These are phyloP conservation scores for Siphlonurus alternatus DNA, from an alignment of 2,888 invertebrate genomes.

Conservation along the genomic window DNA sequence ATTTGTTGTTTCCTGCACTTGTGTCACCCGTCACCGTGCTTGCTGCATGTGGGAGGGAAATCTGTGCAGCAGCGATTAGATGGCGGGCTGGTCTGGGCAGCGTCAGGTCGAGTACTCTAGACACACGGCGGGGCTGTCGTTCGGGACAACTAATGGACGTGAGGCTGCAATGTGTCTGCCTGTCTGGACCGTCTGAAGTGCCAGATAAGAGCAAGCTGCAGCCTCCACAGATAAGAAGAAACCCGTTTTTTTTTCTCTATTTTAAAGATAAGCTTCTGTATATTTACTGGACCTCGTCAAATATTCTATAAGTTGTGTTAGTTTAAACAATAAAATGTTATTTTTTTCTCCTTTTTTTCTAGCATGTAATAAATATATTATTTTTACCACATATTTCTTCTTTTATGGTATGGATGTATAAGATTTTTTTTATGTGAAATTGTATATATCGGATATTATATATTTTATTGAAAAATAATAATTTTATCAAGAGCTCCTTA, in stretches of 20 bases:
- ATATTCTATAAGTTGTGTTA: background rate
- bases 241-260: background rate
- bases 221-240: background rate
- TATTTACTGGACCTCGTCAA: background rate
- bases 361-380: no score
- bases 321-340: no score
- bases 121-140: background rate
- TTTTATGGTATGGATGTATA: no score
- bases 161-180: no score
- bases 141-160: background rate
- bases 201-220: no score
- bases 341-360: no score
- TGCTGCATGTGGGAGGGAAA: background rate
- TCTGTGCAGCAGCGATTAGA: no score
- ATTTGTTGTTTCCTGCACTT: background rate
- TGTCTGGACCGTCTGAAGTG: no score
- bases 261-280: background rate
- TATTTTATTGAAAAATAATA: background rate
- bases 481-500: no score
- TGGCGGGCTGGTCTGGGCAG: background rate
- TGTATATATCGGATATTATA: no score
- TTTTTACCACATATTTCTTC: no score
- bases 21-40: background rate
- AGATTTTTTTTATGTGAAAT: no score
- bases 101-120: background rate